Conservation (phyloP, 1,140 invertebrate species). For the Monochamus saltuarius region DNA sequence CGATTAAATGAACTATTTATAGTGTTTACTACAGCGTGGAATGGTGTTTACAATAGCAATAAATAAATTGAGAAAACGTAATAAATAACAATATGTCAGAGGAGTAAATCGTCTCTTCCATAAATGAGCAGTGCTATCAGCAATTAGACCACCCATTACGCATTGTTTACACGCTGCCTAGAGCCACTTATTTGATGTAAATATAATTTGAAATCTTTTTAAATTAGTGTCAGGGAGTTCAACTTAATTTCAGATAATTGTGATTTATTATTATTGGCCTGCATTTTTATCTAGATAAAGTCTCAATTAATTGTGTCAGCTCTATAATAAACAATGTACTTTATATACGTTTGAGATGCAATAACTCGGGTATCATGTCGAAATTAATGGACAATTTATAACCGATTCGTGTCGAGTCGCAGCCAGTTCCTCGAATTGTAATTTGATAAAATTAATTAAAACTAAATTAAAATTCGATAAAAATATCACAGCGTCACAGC, state of each 20-base stretch:
- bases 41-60: too few species aligned
- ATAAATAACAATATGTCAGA: constrained; percentile 19
- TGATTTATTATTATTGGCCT: constrained; percentile 19
- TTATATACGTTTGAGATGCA: not conserved
- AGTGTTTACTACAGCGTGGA: too few species aligned
- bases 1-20: too few species aligned
- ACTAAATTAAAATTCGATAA: too few species aligned
- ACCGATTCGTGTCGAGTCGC: not conserved
- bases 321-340: constrained; percentile 17
- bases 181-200: constrained; percentile 19
- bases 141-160: constrained; percentile 19
- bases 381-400: constrained; percentile 9
- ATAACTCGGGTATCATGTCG: constrained; percentile 9
- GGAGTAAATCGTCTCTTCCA: not conserved
- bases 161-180: constrained; percentile 19
- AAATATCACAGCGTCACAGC: too few species aligned
- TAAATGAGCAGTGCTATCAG: constrained; percentile 15
- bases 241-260: constrained; percentile 23
- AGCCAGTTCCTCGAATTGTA: too few species aligned
- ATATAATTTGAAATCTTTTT: constrained; percentile 19
- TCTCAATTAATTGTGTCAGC: constrained; percentile 23
- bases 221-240: constrained; percentile 20
- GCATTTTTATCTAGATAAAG: constrained; percentile 10
- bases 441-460: too few species aligned
- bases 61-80: too few species aligned